These are phyloP conservation scores for Caranx ignobilis DNA, from an alignment of 2,113 vertebrate species.

Conservation along the genomic window DNA sequence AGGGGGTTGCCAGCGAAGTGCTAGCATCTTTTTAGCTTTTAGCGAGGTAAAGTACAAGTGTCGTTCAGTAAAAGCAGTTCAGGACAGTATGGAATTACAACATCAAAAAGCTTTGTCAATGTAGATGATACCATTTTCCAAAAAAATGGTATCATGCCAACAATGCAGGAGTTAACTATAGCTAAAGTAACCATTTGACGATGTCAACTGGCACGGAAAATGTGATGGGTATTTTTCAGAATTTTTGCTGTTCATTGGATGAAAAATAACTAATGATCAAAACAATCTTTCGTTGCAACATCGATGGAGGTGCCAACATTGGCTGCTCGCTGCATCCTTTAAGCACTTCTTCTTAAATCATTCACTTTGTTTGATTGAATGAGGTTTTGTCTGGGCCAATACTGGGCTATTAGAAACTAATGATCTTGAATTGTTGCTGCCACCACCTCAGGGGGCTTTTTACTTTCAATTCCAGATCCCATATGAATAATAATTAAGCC, in stretches of 20 bases:
- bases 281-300: not conserved
- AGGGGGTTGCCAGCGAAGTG: no score
- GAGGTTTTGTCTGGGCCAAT: slow-evolving; percentile 10
- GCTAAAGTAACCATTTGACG: not conserved
- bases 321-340: not conserved
- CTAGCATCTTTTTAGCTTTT: no score
- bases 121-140: no score
- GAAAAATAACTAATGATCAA: not conserved
- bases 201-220: not conserved
- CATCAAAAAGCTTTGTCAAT: no score
- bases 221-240: not conserved
- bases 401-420: slow-evolving; percentile 13
- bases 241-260: not conserved
- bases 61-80: no score
- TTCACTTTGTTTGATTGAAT: slow-evolving; percentile 5
- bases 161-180: no score
- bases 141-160: not conserved
- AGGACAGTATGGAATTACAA: no score
- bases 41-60: no score
- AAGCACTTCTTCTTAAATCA: not conserved
- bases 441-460: not conserved
- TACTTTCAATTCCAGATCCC: slow-evolving; percentile 25
- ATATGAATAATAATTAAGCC: slow-evolving; percentile 40
- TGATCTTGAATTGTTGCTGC: slow-evolving; percentile 10
- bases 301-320: not conserved